Conservation (phyloP, 2,797 vertebrate species). For the Aeoliscus strigatus region DNA sequence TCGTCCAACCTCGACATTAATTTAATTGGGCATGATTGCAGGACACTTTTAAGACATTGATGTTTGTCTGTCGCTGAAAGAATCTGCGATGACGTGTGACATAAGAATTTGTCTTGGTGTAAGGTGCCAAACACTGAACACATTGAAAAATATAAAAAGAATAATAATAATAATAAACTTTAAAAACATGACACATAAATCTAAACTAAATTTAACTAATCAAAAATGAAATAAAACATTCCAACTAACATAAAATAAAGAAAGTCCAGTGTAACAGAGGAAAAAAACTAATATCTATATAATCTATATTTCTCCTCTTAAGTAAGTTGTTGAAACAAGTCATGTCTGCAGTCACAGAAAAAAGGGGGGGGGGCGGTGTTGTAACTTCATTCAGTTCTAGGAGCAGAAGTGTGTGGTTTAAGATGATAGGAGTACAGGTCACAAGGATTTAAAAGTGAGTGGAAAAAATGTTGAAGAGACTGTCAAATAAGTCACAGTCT, state of each 20-base stretch:
- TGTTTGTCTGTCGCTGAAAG: conserved; percentile 3
- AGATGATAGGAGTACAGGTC: conserved; percentile 21
- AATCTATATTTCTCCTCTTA: no score
- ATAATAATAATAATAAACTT: no score
- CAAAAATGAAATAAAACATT: no score
- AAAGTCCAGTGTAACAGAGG: no score
- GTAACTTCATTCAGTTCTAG: conserved; percentile 23
- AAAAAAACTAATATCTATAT: no score
- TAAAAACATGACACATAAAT: no score
- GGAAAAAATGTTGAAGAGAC: not conserved
- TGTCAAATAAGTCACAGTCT: conserved; percentile 6
- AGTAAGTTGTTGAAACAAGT: conserved; percentile 34
- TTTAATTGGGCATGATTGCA: conserved; percentile 19
- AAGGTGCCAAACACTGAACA: no score
- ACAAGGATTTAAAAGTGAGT: conserved; percentile 23
- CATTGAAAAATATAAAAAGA: no score
- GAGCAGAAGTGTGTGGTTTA: conserved; percentile 7
- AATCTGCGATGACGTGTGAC: no score
- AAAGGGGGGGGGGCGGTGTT: conserved; percentile 35
- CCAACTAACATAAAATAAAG: no score
- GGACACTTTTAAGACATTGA: conserved; percentile 2
- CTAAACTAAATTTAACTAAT: no score
- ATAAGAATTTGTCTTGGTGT: no score
- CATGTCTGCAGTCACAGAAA: conserved; percentile 58
- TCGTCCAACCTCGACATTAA: conserved; percentile 5